These are phyloP conservation scores for Isoperla grammatica DNA, from an alignment of 2,888 invertebrate species.

Conservation along the genomic window DNA sequence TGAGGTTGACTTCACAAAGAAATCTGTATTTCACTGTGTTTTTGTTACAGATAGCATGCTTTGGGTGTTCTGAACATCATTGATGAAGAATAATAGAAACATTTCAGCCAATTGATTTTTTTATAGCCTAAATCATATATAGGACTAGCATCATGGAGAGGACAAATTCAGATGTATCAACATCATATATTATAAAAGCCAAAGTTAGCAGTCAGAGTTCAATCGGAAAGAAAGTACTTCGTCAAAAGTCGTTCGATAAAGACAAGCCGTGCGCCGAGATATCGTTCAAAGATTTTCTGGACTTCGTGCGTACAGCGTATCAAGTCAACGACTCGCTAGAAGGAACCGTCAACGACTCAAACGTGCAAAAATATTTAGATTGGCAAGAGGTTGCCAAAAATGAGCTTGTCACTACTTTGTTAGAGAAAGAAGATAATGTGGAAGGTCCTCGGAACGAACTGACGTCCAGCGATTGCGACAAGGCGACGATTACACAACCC, in stretches of 20 bases:
- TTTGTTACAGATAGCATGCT: too few species aligned
- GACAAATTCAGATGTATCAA: neutral
- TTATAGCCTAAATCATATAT: too few species aligned
- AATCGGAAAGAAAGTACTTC: neutral
- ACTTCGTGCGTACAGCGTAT: conserved; percentile 67
- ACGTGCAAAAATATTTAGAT: conserved; percentile 37
- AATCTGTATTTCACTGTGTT: too few species aligned
- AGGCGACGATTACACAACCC: too few species aligned
- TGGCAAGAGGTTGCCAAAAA: conserved; percentile 32
- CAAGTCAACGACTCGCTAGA: conserved; percentile 47
- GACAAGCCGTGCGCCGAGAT: conserved; percentile 49
- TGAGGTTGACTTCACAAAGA: too few species aligned
- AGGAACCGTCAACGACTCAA: conserved; percentile 25
- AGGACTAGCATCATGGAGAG: too few species aligned
- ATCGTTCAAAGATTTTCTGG: conserved; percentile 63
- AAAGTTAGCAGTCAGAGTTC: neutral
- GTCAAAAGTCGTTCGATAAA: conserved; percentile 13
- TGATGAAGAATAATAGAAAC: too few species aligned
- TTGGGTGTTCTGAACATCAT: too few species aligned
- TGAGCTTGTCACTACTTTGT: conserved; percentile 28
- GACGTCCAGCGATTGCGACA: neutral
- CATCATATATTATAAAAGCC: neutral
- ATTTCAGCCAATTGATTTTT: too few species aligned
- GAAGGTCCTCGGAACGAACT: neutral
- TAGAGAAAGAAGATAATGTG: neutral